Conservation (phyloP, 2,113 vertebrate genomes). For the Seriola aureovittata region DNA sequence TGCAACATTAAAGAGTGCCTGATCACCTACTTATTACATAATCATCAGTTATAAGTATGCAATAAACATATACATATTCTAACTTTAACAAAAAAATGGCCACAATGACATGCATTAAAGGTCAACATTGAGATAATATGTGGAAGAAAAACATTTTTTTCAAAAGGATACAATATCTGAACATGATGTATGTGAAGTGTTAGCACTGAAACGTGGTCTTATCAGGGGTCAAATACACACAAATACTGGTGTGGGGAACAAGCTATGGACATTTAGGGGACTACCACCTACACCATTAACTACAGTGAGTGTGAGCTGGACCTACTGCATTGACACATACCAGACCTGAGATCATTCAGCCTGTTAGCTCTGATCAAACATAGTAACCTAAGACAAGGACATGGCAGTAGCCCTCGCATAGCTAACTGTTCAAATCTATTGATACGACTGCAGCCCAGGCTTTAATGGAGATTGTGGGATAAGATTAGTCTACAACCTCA, state of each 20-base stretch:
- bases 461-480: constrained; percentile 1
- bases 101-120: constrained; percentile 52
- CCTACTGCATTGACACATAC: constrained; percentile 65
- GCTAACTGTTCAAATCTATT: constrained; percentile 32
- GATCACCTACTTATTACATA: constrained; percentile 14
- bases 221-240: constrained; percentile 30
- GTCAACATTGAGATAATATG: constrained; percentile 11
- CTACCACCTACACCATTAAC: constrained; percentile 44
- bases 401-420: constrained; percentile 40
- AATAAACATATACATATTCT: constrained; percentile 12
- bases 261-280: constrained; percentile 29
- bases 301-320: constrained; percentile 50
- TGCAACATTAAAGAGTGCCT: constrained; percentile 49
- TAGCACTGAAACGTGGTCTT: constrained; percentile 20
- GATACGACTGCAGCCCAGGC: not conserved
- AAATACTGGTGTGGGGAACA: constrained; percentile 45
- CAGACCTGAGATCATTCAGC: constrained; percentile 62
- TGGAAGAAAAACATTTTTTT: not conserved
- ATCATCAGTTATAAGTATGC: constrained; percentile 6
- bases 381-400: constrained; percentile 33
- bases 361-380: constrained; percentile 40
- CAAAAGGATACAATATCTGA: constrained; percentile 39
- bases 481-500: not conserved
- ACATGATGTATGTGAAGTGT: constrained; percentile 45
- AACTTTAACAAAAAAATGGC: constrained; percentile 1